Evolutionary conservation across 2,888 invertebrate genomes (phyloP), one percentile per base, ranked within the genome.

Genomic region (Sarcophaga caerulescens): DNA sequence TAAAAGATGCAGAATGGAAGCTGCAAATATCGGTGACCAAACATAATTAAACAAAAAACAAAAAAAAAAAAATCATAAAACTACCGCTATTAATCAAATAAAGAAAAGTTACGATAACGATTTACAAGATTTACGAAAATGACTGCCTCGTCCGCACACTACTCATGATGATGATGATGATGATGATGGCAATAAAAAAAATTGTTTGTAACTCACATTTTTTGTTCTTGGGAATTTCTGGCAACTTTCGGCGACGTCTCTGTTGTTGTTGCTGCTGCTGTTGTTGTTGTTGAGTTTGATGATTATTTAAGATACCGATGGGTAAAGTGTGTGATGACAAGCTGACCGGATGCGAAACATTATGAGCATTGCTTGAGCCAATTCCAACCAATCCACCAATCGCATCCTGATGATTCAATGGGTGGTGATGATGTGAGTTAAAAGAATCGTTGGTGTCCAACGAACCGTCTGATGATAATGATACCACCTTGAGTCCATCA

Each of bases 201-300:
- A 35, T 21, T 45, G 14, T 52, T n/a, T 35, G 8, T 69, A 17
- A 89, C 96, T 95, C 93, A 97, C 97, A 95, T 95, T 97, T 97
- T 93, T 96, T 96, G 90, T 96, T 96, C 93, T 97, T 97, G 6
- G 98, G 98, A 90, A 98, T 97, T 94, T 98, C 97, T 57, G 98
- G 98, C 44, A 98, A 94, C 94, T 97, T 97, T 93, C 98, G 94
- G 90, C 98, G 94, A 90, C 96, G 95, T 88, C 97, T 94, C 91
- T 96, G 90, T 65, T 89, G 89, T 68, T 88, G 88, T 70, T 88
- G 35, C 3, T 35, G 35, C 35, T 35, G 35, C 91, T 96, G 90
- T 62, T 89, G 89, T 68, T 88, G 88, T n/a, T 88, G 88, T 25
- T 87, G 86, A 62, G 77, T 62, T 35, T 85, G 83, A 21, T 81